Percentiles rank a stretch among this genome's conserved stretches.
These are phyloP conservation scores for Hucho hucho DNA, from an alignment of 2,113 vertebrate species.

Conservation along the genomic window DNA sequence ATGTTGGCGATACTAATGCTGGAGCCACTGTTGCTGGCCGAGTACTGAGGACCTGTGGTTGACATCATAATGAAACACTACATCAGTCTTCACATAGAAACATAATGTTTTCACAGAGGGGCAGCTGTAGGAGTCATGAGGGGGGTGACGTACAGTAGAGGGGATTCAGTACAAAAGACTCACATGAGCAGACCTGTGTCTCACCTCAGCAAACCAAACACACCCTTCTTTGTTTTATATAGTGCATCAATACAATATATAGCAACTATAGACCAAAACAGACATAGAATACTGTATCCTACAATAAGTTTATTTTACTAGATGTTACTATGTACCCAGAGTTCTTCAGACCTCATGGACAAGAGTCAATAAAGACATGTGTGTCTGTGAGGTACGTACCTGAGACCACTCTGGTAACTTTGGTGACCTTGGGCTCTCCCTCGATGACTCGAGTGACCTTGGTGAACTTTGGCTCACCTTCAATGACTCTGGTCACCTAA, in stretches of 20 bases:
- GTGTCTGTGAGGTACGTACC: conserved; percentile 32
- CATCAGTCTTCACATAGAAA: conserved; percentile 2
- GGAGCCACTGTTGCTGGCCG: conserved; percentile 32
- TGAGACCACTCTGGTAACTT: conserved; percentile 71
- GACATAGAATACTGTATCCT: background rate
- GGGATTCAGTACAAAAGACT: too few relatives aligned
- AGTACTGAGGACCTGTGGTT: conserved; percentile 58
- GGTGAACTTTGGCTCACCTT: conserved; percentile 33
- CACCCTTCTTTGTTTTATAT: too few relatives aligned
- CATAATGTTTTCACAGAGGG: too few relatives aligned
- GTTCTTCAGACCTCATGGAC: background rate
- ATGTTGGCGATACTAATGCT: conserved; percentile 39
- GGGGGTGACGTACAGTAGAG: too few relatives aligned
- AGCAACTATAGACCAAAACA: background rate
- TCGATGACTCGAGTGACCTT: conserved; percentile 58
- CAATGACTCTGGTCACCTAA: conserved; percentile 36
- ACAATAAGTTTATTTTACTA: background rate
- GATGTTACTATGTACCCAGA: background rate
- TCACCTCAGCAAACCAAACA: too few relatives aligned
- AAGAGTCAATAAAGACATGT: too few relatives aligned
- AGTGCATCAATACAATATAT: too few relatives aligned
- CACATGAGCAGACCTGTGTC: too few relatives aligned
- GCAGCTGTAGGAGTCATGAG: too few relatives aligned
- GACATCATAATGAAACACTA: conserved; percentile 18
- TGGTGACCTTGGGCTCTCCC: conserved; percentile 66